Conservation (phyloP, 2,888 invertebrate genomes). For the Pogonocherus hispidulus region DNA sequence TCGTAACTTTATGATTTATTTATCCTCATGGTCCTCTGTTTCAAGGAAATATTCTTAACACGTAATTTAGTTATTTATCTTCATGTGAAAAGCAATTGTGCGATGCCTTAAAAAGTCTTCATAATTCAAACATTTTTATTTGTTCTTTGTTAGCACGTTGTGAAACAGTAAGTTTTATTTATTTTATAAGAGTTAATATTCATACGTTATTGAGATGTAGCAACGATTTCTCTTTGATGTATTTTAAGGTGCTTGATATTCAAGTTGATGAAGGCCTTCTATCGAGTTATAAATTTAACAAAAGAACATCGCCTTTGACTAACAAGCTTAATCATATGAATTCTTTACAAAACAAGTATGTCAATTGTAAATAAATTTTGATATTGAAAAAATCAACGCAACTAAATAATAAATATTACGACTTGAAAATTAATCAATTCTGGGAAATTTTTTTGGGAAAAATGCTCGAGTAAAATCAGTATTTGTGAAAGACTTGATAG, state of each 20-base stretch:
- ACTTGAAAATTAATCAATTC: too few species aligned
- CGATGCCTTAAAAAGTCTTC: slow-evolving; percentile 19
- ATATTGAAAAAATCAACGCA: too few species aligned
- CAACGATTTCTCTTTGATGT: background rate
- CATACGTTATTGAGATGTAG: background rate
- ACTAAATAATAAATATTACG: too few species aligned
- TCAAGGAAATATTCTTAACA: slow-evolving; percentile 30
- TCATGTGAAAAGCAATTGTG: slow-evolving; percentile 32
- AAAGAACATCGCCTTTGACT: background rate
- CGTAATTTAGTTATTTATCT: slow-evolving; percentile 39
- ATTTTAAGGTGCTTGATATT: background rate
- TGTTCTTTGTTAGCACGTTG: background rate
- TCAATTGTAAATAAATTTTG: too few species aligned
- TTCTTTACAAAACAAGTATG: background rate
- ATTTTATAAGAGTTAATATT: background rate
- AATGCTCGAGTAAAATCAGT: too few species aligned
- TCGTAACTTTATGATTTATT: slow-evolving; percentile 24
- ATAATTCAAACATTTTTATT: slow-evolving; percentile 33
- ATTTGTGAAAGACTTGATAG: too few species aligned
- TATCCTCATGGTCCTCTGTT: slow-evolving; percentile 3
- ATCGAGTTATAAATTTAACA: background rate
- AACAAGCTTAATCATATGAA: background rate
- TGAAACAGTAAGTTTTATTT: background rate
- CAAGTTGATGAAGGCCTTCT: background rate
- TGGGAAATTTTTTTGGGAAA: too few species aligned